Base-by-base conservation (phyloP, 2,888 invertebrate genomes). In the Drosophila pegasa region DNA sequence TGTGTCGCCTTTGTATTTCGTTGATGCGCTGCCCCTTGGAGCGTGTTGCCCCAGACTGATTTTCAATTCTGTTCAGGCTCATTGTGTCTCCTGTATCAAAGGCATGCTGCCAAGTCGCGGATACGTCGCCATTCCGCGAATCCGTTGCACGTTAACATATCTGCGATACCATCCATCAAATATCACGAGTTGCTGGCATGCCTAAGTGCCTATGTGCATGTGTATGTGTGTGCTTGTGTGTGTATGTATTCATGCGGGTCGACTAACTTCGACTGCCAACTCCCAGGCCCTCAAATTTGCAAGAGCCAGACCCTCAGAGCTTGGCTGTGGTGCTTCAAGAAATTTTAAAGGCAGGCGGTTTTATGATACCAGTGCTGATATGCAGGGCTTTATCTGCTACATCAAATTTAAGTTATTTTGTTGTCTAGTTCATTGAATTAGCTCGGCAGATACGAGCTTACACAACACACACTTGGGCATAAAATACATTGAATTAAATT, bases 161-260 rank as follows among this genome's bases (percentile, higher is more conserved):
- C 86, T 74, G 71, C 71, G 71, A 85, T 81, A 62, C 75, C 87
- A 88, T 88, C 87, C 83, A 88, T 88, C 87, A 88, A 88, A 88
- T 81, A 87, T 80, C 73, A 64, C 64, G 61, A 41, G 58, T 64
- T 25, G 59, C 47, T 63, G 61, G 63, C 57, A 50, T 69, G 63
- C 50, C 18, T 58, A 16, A 50, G 31, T 56, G 20, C 25, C 18
- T 58, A 16, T 54, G 31, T 56, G 20, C 25, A 22, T 56, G 33
- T 54, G 47, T 22, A 27, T 31, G 35, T 37, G 61, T 29, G 38
- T n/a, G 40, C n/a, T n/a, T 45, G 18, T n/a, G 58, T 33, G 31
- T 37, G 59, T 55, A 37, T 66, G 20, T 43, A 27, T 65, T 16
- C 31, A 59, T 62, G 43, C 50, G 48, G 71, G 54, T 60, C 48